Percentiles rank a stretch among this genome's conserved stretches.
phyloP scores from a whole-genome alignment of 2,113 vertebrate genomes.

The Ciconia boyciana region DNA sequence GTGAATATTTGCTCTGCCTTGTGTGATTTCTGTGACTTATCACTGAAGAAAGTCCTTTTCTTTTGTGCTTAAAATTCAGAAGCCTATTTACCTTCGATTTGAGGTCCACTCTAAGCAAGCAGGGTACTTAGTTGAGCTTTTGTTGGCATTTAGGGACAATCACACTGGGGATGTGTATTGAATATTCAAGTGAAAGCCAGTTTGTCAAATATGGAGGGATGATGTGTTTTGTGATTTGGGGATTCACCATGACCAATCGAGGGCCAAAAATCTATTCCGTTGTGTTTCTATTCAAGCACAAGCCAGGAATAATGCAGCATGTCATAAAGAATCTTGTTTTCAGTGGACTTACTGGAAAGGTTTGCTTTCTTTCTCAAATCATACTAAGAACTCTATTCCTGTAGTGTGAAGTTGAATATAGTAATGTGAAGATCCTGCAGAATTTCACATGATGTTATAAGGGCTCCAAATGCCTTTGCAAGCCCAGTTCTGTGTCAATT shows the following conservation, averaged over 20 bases:
- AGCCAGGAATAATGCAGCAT: neutral
- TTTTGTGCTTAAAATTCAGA: neutral
- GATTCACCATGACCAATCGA: neutral
- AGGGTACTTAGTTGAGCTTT: neutral
- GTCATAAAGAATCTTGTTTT: neutral
- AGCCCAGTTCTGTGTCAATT: neutral
- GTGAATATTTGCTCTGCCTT: neutral
- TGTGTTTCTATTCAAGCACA: neutral
- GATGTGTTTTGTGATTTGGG: neutral
- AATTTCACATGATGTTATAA: neutral
- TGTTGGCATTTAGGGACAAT: neutral
- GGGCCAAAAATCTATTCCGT: neutral
- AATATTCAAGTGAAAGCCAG: neutral
- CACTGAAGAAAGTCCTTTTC: neutral
- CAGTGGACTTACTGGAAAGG: neutral
- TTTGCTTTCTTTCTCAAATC: neutral
- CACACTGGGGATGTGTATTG: neutral
- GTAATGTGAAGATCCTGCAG: neutral
- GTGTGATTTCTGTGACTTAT: neutral
- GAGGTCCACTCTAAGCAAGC: conserved; percentile 1
- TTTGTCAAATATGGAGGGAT: neutral
- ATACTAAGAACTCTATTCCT: neutral
- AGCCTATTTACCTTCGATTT: neutral
- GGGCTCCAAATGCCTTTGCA: neutral
- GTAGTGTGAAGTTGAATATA: neutral